Base-by-base conservation (phyloP, 1,140 invertebrate species). In the Anadara kagoshimensis region DNA sequence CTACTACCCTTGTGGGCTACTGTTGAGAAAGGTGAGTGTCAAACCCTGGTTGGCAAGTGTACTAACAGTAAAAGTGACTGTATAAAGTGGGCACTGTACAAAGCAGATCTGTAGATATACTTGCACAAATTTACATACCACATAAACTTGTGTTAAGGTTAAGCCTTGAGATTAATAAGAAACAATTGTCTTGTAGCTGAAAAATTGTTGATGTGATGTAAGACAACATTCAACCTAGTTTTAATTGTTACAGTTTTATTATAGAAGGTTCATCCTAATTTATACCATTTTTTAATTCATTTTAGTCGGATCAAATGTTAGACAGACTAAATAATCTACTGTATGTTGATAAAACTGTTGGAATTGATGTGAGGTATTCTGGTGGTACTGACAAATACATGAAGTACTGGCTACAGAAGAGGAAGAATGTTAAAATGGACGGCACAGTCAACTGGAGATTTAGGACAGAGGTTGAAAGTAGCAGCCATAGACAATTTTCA, bases 231-330 rank as follows among this genome's bases (percentile, higher is more conserved):
- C 20, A 16, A 18, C 20, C 10, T 18, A 22, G 4, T 2, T 10
- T 22, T 4, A 10, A 51, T 51, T 36, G 2, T 36, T 36, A 36
- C 29, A 36, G n/a, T 36, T 36, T 36, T 36, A 36, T 36, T 36
- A 36, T 36, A 36, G 49, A 51, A 22, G 10, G 1, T 1, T 22
- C 2, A 51, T 16, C 10, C 2, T 2, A 51, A 10, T 51, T 51
- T 51, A 18, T 51, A 51, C 49, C 16, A 10, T 51, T 16, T 51
- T 22, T 51, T 51, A 51, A 51, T 49, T 22, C 16, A 29, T 70
- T 63, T 43, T 18, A 72, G 69, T 65, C 69, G 5, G 41, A 65
- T 36, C 69, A 72, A 41, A 72, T 72, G 22, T 41, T 72, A 26
- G 53, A 72, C 36, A 63, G 47, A 16, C 20, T 72, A 5, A 43